Conservation (phyloP, 2,888 invertebrate species). For the Buathra laborator region DNA sequence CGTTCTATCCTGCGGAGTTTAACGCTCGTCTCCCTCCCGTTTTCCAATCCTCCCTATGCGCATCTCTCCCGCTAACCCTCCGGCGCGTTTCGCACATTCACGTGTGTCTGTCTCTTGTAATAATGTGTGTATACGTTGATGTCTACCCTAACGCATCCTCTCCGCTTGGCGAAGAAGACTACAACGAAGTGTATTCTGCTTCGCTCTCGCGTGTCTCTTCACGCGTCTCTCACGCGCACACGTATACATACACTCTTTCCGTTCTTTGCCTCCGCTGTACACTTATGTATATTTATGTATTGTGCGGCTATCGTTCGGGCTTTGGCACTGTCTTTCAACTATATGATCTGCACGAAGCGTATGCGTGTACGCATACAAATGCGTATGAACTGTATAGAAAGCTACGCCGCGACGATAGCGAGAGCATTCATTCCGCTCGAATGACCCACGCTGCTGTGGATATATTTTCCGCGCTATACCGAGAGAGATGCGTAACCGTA, state of each 20-base stretch:
- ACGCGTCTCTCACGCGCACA: background rate
- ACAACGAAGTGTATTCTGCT: background rate
- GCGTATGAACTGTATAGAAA: slow-evolving; percentile 6
- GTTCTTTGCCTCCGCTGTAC: slow-evolving; percentile 15
- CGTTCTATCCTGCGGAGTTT: slow-evolving; percentile 38
- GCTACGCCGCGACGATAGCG: slow-evolving; percentile 39
- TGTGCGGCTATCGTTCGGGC: slow-evolving; percentile 44
- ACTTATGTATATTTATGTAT: slow-evolving; percentile 28
- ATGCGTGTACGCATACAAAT: slow-evolving; percentile 27
- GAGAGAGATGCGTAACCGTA: slow-evolving; percentile 14
- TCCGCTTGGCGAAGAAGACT: slow-evolving; percentile 1
- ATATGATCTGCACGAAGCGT: background rate
- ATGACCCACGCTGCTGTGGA: slow-evolving; percentile 33
- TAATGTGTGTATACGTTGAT: slow-evolving; percentile 21
- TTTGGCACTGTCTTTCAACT: slow-evolving; percentile 41
- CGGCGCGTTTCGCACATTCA: slow-evolving; percentile 49
- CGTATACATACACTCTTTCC: background rate
- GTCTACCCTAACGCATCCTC: background rate
- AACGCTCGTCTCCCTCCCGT: slow-evolving; percentile 19
- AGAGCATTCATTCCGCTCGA: slow-evolving; percentile 61
- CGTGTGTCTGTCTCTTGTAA: slow-evolving; percentile 35
- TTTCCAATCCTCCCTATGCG: slow-evolving; percentile 34
- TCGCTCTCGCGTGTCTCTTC: slow-evolving; percentile 18
- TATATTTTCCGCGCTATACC: slow-evolving; percentile 17
- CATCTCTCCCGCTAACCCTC: slow-evolving; percentile 40